Base-by-base conservation (phyloP, 2,797 vertebrate genomes). In the Microchirus variegatus region DNA sequence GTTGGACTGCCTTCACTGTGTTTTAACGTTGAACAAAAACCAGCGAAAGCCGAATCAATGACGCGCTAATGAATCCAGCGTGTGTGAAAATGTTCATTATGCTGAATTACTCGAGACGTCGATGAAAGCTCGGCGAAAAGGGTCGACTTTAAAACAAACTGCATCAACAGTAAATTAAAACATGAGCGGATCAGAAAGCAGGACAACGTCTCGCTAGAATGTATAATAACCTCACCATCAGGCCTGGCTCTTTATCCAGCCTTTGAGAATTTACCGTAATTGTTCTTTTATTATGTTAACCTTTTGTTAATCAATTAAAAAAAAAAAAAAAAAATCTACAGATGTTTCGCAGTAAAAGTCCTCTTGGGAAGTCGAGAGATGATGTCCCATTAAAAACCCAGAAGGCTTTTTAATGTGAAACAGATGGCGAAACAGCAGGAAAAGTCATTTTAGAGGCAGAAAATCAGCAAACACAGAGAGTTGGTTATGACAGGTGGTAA, bases 331-430 rank as follows among this genome's bases (percentile, higher is more conserved):
- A n/a, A 3, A 14, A 59, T 26, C 60, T 65, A 54, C 70, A 77
- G 51, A 65, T 79, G 61, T 82, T 75, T 75, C 73, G 63, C 58
- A 71, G 59, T 74, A 51, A 73, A 77, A 59, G 66, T 55, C 22
- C 54, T 60, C 54, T 9, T 5, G 66, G 59, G 54, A 70, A 35
- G 51, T 22, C 35, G 19, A 44, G 43, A 37, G 41, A 61, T 67
- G 38, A 60, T n/a, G 10, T 55, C 59, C 41, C 42, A 60, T 70
- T 70, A 73, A 75, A 22, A 36, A 65, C 59, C 38, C 47, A 54
- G 41, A 50, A 59, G 50, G 60, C 46, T 31, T 52, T 66, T 73
- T 67, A 68, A 68, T 68, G 56, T 68, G 59, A 19, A 74, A 70
- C 62, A 74, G 70, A 71, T 56, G 67, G 58, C 70, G 36, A 41